Base-by-base conservation (phyloP, 2,113 vertebrate species). In the Pipa parva region DNA sequence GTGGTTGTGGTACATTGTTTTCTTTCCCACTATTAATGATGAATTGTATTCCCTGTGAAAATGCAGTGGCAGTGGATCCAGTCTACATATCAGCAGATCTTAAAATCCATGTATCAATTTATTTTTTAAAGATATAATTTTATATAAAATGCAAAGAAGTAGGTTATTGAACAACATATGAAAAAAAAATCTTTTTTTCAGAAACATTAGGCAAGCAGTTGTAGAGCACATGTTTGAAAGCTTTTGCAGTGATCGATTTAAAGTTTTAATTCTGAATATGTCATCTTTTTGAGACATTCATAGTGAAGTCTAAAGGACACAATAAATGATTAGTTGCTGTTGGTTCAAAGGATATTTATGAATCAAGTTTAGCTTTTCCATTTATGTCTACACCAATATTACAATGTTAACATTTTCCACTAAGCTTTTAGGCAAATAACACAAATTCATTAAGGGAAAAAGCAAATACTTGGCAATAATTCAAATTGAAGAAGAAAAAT, bases 261-360 rank as follows among this genome's bases (percentile, higher is more conserved):
- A 61, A 61, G 48, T 54, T 49, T 61, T 33, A 69, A 45, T 33
- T 54, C 66, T 54, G 54, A 69, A 69, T 69, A 69, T 61, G 66
- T 69, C 66, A 69, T 69, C 58, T 61, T 69, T 69, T 69, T 69
- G 46, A 69, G 66, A 69, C 66, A 69, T 69, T 69, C 61, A 61
- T 69, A 69, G 57, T 61, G 31, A 69, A 69, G 66, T 60, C 66
- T 69, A 69, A 69, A 69, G 57, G 66, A 69, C 58, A 61, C 57
- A 69, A 69, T 69, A 54, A 48, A 69, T 69, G 66, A 69, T 69
- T 69, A 61, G 66, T 69, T 61, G 66, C 57, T 61, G 33, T 61
- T 69, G 48, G 66, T 69, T 69, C 66, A 69, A 69, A 69, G 66
- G 66, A 69, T 69, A 69, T 69, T 69, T 69, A 69, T 69, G 66